A percentile compares a stretch with the other conserved stretches of the same genome.
phyloP scores from a whole-genome alignment of 2,113 vertebrate species.

The Ctenodactylus gundi region DNA sequence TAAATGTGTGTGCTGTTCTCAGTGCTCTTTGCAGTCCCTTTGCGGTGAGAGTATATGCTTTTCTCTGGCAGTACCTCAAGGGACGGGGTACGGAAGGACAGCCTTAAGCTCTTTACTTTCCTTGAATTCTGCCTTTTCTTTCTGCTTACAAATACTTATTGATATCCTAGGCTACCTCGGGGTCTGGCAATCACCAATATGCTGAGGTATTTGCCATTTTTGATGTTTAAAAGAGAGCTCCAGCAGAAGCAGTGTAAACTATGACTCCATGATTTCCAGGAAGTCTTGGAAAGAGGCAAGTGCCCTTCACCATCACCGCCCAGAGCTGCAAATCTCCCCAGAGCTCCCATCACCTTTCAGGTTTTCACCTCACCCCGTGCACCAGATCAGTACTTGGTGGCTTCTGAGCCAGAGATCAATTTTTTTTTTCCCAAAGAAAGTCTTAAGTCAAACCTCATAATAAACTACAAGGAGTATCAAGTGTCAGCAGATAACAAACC shows the following conservation, averaged over 20 bases:
- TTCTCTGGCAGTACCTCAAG: not conserved
- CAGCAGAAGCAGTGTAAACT: not conserved
- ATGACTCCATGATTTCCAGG: not conserved
- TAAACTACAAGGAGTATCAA: not conserved
- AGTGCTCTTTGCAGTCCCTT: not conserved
- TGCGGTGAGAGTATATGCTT: not conserved
- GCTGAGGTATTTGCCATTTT: not conserved
- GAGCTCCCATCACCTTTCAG: rapidly evolving
- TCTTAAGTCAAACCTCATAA: not conserved
- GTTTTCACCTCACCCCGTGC: not conserved
- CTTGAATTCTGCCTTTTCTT: not conserved
- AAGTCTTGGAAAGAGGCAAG: not conserved
- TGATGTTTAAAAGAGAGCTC: not conserved
- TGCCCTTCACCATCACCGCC: rapidly evolving
- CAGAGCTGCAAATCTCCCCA: not conserved
- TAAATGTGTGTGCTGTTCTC: not conserved
- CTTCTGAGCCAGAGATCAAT: not conserved
- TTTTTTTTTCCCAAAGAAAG: not conserved
- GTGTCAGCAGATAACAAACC: not conserved
- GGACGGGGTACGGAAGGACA: not conserved
- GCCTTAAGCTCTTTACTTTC: not conserved
- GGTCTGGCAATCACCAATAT: not conserved
- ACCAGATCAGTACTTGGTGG: not conserved
- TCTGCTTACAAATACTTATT: not conserved
- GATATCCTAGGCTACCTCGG: not conserved